Base-by-base conservation (phyloP, 2,113 vertebrate species). In the Copsychus sechellarum region DNA sequence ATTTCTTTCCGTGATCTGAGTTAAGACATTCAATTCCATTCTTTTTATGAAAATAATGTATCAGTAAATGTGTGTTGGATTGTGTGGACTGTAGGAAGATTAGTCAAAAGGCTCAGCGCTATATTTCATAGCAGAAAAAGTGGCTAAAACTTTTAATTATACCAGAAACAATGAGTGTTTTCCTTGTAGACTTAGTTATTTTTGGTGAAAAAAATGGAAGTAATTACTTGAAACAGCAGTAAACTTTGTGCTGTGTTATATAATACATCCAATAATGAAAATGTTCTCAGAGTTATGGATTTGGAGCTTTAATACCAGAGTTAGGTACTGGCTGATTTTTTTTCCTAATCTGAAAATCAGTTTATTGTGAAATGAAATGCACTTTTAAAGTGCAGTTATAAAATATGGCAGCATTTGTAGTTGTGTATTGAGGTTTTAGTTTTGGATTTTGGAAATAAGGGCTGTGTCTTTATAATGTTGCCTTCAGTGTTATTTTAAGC, bases 221-320 rank as follows among this genome's bases (percentile, higher is more conserved):
- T 43, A 86, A 76, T 95, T 91, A 79, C 53, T 56, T 84, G 78
- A 85, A 96, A 57, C 48, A 87, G 40, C 60, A 81, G 45, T 92
- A 60, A 84, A 61, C 47, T 57, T 83, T 48, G 47, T 58, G 15
- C 16, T 90, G 12, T 90, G 34, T 81, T 94, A 65, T 47, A 19
- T 79, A 67, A 43, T 86, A 61, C 48, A 25, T 72, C 45, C 36
- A 88, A 33, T 89, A 74, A 87, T 92, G 40, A 89, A 89, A 61
- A 76, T 78, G 47, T 58, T 91, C 40, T 42, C 67, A 12, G 78
- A 76, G 23, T 72, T 89, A 83, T 33, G 19, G 51, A 56, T 91
- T 95, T 91, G 61, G 24, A 34, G 54, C 72, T 92, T 80, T 48
- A 91, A 67, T 61, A 86, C 9, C 31, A 64, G 66, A 54, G 38